phyloP scores from a whole-genome alignment of 2,113 vertebrate species.

The Rhodinocichla rosea region DNA sequence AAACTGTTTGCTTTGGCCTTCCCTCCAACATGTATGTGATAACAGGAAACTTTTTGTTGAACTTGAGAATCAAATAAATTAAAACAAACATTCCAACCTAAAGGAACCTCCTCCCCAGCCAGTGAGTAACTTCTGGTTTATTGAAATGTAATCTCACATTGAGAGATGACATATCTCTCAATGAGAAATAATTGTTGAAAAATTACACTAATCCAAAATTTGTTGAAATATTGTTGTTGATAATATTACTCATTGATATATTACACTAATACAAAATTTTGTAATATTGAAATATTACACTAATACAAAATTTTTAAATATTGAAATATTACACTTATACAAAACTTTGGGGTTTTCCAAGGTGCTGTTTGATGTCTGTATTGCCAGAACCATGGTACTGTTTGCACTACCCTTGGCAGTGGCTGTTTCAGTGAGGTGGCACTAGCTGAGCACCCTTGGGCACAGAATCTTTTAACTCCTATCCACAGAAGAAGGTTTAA shows the following conservation, averaged over 20 bases:
- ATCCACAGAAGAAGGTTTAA: not conserved
- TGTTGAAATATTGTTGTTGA: no score
- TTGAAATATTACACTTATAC: not conserved
- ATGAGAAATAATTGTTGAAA: not conserved
- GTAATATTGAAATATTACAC: not conserved
- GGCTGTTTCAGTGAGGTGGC: not conserved
- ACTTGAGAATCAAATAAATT: not conserved
- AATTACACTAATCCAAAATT: not conserved
- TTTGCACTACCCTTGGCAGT: not conserved
- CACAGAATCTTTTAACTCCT: not conserved
- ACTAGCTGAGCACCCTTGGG: not conserved
- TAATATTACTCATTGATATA: not conserved
- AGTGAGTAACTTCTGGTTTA: not conserved
- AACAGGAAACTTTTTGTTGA: not conserved
- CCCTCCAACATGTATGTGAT: not conserved
- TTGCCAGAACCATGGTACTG: not conserved
- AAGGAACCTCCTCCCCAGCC: not conserved
- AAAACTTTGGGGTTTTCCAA: not conserved
- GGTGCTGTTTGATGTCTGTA: not conserved
- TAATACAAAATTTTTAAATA: not conserved
- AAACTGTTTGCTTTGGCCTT: conserved; percentile 23
- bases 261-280: not conserved
- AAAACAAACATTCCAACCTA: not conserved
- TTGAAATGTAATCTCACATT: not conserved
- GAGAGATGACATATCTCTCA: not conserved